Evolutionary conservation across 23 tunicate species (phyloP), one percentile per base, ranked within the genome.

Genomic region (Ascidia mentula): DNA sequence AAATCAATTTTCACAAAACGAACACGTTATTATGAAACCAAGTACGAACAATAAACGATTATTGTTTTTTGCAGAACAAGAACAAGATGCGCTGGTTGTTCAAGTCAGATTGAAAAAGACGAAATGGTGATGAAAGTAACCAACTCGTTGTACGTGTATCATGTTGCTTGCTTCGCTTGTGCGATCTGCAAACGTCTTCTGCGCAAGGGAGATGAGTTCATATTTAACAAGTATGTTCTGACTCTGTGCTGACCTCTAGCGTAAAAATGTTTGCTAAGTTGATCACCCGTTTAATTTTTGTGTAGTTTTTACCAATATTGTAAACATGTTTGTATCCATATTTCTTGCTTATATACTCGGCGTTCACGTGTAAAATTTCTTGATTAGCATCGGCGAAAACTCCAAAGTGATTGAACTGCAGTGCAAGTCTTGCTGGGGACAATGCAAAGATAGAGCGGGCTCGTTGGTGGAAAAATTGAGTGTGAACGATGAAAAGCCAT

Each of bases 381-480:
- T 28, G 65, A 9, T 53, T 53, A 53, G 28, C 13, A 28, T 9
- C 24, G 65, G 65, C 24, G 65, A 28, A 53, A 5, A n/a, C 28
- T 26, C 65, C 28, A 53, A 53, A 53, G 22, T 53, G 65, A 26
- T 5, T 53, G 65, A 53, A 53, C 81, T 53, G 70, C 77, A 82
- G 22, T 88, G 92, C 78, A 46, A 77, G 13, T 40, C 38, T 7
- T 88, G 92, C 46, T 82, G 87, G 87, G 61, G 6, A 0, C 36
- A 69, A 0, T 34, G 77, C 24, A 74, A 31, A 6, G 46, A 46
- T 7, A 36, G 13, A 8, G 34, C 20, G 24, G 32, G 30, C 13
- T 22, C 8, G 26, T 38, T 2, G 22, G 31, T 15, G 53, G 60
- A 40, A 70, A 38, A 61, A 9, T 28, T 35, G 24, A 31, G 7